These are phyloP conservation scores for Flexamia atlantica DNA, from an alignment of 2,888 invertebrate genomes.

Conservation along the genomic window DNA sequence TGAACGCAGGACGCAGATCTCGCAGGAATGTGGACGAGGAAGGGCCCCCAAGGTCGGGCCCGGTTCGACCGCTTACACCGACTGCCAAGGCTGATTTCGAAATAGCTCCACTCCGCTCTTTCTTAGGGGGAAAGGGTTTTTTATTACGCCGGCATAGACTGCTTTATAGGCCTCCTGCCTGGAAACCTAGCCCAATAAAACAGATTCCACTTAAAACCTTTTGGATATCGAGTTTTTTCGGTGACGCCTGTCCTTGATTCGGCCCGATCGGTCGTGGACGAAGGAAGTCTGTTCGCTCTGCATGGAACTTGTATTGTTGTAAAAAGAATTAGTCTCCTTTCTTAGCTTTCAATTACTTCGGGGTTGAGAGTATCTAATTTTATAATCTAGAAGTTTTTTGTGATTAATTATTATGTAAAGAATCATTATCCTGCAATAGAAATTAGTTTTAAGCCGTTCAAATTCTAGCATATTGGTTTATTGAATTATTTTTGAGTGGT, in stretches of 20 bases:
- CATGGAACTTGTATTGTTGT: too few species aligned
- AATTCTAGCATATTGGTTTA: too few species aligned
- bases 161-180: constrained; percentile 46
- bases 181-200: constrained; percentile 31
- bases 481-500: too few species aligned
- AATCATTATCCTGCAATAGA: too few species aligned
- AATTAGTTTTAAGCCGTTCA: too few species aligned
- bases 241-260: not conserved
- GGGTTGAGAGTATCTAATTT: too few species aligned
- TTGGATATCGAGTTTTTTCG: constrained; percentile 24
- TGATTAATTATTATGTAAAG: too few species aligned
- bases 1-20: not conserved
- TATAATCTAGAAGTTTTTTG: too few species aligned
- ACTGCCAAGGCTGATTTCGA: constrained; percentile 52
- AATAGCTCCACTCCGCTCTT: constrained; percentile 15
- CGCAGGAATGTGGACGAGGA: constrained; percentile 21
- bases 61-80: constrained; percentile 32
- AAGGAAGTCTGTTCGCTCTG: too few species aligned
- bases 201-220: constrained; percentile 27
- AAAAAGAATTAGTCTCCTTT: too few species aligned
- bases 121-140: constrained; percentile 42
- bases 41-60: constrained; percentile 3
- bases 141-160: constrained; percentile 33
- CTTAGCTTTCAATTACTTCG: too few species aligned
- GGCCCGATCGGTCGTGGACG: not conserved